phyloP scores from a whole-genome alignment of 2,797 vertebrate genomes.

The Pterois miles region DNA sequence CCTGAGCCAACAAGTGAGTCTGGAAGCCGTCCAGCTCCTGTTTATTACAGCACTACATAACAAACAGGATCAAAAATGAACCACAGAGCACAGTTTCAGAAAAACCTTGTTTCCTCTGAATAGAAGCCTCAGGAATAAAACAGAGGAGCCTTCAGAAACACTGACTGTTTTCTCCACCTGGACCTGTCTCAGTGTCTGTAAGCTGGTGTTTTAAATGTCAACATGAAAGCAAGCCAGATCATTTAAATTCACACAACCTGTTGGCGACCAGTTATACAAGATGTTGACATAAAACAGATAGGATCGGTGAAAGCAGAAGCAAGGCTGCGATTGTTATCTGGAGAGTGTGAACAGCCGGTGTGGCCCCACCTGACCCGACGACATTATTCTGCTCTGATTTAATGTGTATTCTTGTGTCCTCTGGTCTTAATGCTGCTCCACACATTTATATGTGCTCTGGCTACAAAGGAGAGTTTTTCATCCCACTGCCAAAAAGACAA shows the following conservation, averaged over 20 bases:
- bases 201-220: constrained; percentile 18
- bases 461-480: neutral
- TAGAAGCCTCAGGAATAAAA: neutral
- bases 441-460: neutral
- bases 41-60: neutral
- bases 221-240: constrained; percentile 21
- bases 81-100: neutral
- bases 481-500: neutral
- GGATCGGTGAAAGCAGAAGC: neutral
- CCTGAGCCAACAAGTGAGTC: neutral
- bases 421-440: neutral
- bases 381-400: neutral
- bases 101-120: neutral
- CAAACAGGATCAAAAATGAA: neutral
- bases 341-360: neutral
- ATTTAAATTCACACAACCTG: constrained; percentile 43
- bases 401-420: neutral
- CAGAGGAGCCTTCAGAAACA: neutral
- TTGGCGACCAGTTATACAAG: constrained; percentile 39
- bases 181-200: neutral
- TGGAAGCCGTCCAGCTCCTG: neutral
- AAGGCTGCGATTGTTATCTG: constrained; percentile 24
- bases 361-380: neutral
- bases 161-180: neutral
- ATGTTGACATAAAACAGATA: constrained; percentile 46